phyloP scores from a whole-genome alignment of 2,113 vertebrate genomes.

The Perca fluviatilis region DNA sequence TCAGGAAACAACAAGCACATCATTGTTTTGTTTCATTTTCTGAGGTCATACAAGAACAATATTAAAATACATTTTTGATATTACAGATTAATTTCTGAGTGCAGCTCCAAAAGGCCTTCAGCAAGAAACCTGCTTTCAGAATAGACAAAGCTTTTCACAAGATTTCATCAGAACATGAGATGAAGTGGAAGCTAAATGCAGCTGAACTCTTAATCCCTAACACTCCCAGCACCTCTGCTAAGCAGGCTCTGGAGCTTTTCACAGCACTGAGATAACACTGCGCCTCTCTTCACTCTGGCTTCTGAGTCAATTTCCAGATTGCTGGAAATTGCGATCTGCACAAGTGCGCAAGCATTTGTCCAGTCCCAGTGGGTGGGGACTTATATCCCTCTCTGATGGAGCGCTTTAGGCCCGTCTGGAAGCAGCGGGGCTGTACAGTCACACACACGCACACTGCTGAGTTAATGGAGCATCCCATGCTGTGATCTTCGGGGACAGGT shows the following conservation, averaged over 20 bases:
- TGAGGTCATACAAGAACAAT: not conserved
- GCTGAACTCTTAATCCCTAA: slow-evolving; percentile 32
- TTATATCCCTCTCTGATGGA: slow-evolving; percentile 42
- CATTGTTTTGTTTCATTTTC: not conserved
- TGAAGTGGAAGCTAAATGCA: slow-evolving; percentile 39
- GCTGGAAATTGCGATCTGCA: slow-evolving; percentile 43
- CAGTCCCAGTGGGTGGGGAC: slow-evolving; percentile 39
- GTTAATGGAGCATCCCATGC: slow-evolving; percentile 72
- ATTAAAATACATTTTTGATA: slow-evolving; percentile 10
- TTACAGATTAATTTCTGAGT: slow-evolving; percentile 26
- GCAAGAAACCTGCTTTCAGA: slow-evolving; percentile 15
- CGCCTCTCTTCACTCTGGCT: not conserved
- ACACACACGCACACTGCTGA: slow-evolving; percentile 63
- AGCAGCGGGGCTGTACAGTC: slow-evolving; percentile 64
- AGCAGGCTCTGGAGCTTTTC: slow-evolving; percentile 28
- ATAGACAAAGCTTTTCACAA: slow-evolving; percentile 55
- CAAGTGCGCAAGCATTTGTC: slow-evolving; percentile 26
- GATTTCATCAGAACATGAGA: slow-evolving; percentile 51
- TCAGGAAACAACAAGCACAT: not conserved
- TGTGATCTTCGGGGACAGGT: slow-evolving; percentile 59
- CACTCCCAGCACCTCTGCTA: slow-evolving; percentile 10
- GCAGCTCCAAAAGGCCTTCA: slow-evolving; percentile 9
- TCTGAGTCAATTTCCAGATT: slow-evolving; percentile 45
- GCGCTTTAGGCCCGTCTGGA: slow-evolving; percentile 51
- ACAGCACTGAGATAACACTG: slow-evolving; percentile 31